Base-by-base conservation (phyloP, 2,113 vertebrate genomes). In the Ophiodon elongatus region DNA sequence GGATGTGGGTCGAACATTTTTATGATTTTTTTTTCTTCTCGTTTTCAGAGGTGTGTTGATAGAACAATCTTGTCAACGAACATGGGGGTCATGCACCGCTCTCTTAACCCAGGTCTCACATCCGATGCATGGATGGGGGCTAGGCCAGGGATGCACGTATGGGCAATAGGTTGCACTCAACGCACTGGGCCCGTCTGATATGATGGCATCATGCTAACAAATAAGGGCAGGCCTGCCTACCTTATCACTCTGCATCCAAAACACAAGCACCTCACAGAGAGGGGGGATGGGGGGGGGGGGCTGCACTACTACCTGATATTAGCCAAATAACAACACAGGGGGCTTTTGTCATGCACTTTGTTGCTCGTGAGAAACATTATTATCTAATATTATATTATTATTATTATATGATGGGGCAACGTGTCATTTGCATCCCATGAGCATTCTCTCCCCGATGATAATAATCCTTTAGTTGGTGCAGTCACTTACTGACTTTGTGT, bases 141-240 rank as follows among this genome's bases (percentile, higher is more conserved):
- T 15, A 88, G 85, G 92, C 91, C 89, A 68, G 69, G 57, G 39
- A 74, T 64, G 80, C 76, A 60, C 35, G 41, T 35, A 70, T 82
- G 79, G 86, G 68, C 76, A 84, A 84, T 85, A 76, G 85, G 79
- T 86, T 82, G 75, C 71, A 73, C 69, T 69, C 43, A n/a, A 45
- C 14, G 76, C 70, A 70, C 37, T 31, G 86, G 84, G 89, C 91
- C 90, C 73, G 45, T 83, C 76, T 85, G 43, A 86, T 65, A 74
- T 73, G 82, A 86, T 88, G 90, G 87, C 87, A 92, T 89, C 86
- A 88, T 89, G 89, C 89, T 73, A 88, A 90, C 69, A 91, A 84
- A 90, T 82, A 60, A 57, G 66, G 56, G 67, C 14, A 27, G 85
- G 74, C 73, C 79, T 76, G 76, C 72, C 31, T 65, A 35, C 60